Evolutionary conservation across 2,113 vertebrate species (phyloP), one percentile per base, ranked within the genome.

Genomic region (Microcebus murinus): DNA sequence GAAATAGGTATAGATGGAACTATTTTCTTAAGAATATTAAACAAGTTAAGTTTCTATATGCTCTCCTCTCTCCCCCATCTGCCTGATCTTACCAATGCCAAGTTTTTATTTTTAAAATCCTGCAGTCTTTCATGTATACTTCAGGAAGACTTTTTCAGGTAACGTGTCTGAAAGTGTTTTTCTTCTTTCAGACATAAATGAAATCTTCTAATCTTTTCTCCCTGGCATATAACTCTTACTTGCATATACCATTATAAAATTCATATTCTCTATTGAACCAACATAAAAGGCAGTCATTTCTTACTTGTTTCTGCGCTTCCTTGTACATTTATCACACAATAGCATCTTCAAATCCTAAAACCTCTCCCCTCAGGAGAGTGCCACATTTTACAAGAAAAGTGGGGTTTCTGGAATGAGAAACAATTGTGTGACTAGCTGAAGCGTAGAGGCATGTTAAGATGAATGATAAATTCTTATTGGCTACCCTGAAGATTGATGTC

Each of bases 31-130:
- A 88, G 23, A 71, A 52, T 27, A 29, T 67, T n/a, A 45, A 91
- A 63, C 20, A 36, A 50, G 25, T 91, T 76, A 45, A 88, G 25
- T 74, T 81, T 80, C 76, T 18, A 17, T 0, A 6, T 11, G 6
- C 17, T 89, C 18, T 59, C 31, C 11, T 85, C 10, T 50, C 25
- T 74, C 27, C 4, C 76, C 31, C 4, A 71, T 85, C 55, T 77
- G 21, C 36, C 61, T 94, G 39, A 68, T 61, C n/a, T 90, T 94
- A 70, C 10, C 7, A 29, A 95, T 18, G 29, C 42, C 27, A 96
- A 39, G 77, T 61, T 86, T 52, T 95, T 91, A 73, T 74, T 93
- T 92, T 34, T 88, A 61, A 92, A 74, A 65, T 39, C 5, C 23
- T 67, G 13, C 8, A 65, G 29, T 48, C 68, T 94, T 91, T 88